Evolutionary conservation across 1,140 invertebrate genomes (phyloP).

Genomic region (Laupala kohalensis): DNA sequence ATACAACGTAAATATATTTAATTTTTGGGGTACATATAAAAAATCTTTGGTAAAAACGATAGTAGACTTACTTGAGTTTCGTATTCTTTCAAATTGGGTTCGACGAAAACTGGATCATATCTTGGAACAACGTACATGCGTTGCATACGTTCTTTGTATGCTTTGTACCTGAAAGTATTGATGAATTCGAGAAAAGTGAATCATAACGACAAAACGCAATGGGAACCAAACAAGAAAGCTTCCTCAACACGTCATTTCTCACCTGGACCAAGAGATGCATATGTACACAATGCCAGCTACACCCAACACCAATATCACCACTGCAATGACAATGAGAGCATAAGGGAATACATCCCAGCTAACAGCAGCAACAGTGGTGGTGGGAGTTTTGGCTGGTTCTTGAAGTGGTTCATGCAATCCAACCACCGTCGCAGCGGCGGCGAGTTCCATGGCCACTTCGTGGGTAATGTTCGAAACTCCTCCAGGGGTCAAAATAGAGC

Average conservation of each 20-base stretch:
- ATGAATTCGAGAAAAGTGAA: background rate
- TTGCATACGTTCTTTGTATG: slow-evolving; percentile 63
- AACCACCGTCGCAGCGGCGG: background rate
- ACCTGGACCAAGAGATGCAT: slow-evolving; percentile 85
- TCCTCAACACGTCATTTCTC: background rate
- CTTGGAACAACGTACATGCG: slow-evolving; percentile 55
- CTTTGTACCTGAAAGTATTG: slow-evolving; percentile 45
- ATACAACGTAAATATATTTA: background rate
- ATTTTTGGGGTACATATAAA: background rate
- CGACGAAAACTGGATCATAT: slow-evolving; percentile 69
- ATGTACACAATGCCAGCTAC: slow-evolving; percentile 80
- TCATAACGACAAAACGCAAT: background rate
- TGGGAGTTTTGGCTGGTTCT: background rate
- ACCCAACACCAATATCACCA: slow-evolving; percentile 72
- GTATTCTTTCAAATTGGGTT: slow-evolving; percentile 67
- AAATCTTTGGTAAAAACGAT: background rate
- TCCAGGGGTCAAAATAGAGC: background rate
- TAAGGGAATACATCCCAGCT: slow-evolving; percentile 69
- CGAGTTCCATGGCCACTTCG: background rate
- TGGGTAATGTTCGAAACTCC: background rate
- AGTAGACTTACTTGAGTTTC: slow-evolving; percentile 49
- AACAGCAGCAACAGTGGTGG: slow-evolving; percentile 39
- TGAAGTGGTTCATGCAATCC: background rate
- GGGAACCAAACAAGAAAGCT: background rate
- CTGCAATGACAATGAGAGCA: slow-evolving; percentile 72